Conservation (phyloP, 2,888 invertebrate species). For the Xestia c-nigrum region DNA sequence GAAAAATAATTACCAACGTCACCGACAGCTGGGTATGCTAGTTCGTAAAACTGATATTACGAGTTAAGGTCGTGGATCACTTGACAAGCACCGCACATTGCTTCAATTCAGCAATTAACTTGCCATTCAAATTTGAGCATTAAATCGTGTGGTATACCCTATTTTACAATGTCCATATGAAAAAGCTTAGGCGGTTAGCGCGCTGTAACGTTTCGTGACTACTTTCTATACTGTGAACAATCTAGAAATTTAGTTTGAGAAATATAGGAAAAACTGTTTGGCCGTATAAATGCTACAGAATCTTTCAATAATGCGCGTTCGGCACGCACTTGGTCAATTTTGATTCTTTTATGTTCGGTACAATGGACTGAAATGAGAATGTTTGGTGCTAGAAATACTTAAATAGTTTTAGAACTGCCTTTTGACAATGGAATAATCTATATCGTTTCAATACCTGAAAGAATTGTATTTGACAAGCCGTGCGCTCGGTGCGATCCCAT, state of each 20-base stretch:
- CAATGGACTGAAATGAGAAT: constrained; percentile 54
- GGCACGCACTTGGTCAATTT: constrained; percentile 61
- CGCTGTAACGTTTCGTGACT: constrained; percentile 44
- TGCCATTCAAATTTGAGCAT: too few species aligned
- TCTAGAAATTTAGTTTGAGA: constrained; percentile 42
- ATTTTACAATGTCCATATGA: too few species aligned
- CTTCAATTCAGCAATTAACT: too few species aligned
- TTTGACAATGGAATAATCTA: constrained; percentile 5
- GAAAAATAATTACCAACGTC: background rate
- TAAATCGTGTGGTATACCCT: too few species aligned
- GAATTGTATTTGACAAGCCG: background rate
- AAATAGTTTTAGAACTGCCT: constrained; percentile 15
- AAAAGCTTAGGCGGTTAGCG: too few species aligned
- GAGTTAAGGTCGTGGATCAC: too few species aligned
- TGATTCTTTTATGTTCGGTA: constrained; percentile 52
- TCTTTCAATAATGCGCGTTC: constrained; percentile 56
- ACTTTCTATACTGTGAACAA: constrained; percentile 30
- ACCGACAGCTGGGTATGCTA: background rate
- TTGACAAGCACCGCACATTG: too few species aligned
- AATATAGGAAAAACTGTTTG: constrained; percentile 49
- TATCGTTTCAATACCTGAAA: background rate
- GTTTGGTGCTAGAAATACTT: constrained; percentile 16
- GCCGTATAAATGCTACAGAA: constrained; percentile 37
- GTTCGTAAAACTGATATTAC: background rate
- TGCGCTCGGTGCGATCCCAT: background rate